phyloP scores from a whole-genome alignment of 2,888 invertebrate genomes.

The Heliconius ethilla region DNA sequence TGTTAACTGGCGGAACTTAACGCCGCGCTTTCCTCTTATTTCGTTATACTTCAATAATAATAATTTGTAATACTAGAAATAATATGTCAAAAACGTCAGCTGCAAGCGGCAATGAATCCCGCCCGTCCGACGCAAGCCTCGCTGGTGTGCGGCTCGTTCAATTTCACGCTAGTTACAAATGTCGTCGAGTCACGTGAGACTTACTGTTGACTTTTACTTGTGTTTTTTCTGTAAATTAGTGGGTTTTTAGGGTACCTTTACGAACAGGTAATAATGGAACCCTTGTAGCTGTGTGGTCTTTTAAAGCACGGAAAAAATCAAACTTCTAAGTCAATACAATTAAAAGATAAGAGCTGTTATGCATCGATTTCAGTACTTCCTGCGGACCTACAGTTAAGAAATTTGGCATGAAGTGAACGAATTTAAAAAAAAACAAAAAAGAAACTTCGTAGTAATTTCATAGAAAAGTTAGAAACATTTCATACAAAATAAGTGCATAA shows the following conservation, averaged over 20 bases:
- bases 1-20: too few species aligned
- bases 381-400: too few species aligned
- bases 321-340: too few species aligned
- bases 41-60: background rate
- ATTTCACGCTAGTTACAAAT: conserved; percentile 39
- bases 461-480: too few species aligned
- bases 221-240: background rate
- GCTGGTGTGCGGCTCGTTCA: conserved; percentile 36
- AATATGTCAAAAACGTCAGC: conserved; percentile 13
- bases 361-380: too few species aligned
- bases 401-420: too few species aligned
- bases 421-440: too few species aligned
- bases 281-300: background rate
- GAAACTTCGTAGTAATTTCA: too few species aligned
- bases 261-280: background rate
- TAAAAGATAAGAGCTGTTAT: too few species aligned
- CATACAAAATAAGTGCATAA: too few species aligned
- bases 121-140: conserved; percentile 23
- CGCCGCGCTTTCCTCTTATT: too few species aligned
- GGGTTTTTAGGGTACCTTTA: background rate
- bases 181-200: conserved; percentile 16
- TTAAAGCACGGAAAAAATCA: too few species aligned
- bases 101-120: conserved; percentile 20
- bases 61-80: background rate
- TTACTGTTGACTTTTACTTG: conserved; percentile 11